phyloP scores from a whole-genome alignment of 2,797 vertebrate species.

The Dromococcyx pavoninus region DNA sequence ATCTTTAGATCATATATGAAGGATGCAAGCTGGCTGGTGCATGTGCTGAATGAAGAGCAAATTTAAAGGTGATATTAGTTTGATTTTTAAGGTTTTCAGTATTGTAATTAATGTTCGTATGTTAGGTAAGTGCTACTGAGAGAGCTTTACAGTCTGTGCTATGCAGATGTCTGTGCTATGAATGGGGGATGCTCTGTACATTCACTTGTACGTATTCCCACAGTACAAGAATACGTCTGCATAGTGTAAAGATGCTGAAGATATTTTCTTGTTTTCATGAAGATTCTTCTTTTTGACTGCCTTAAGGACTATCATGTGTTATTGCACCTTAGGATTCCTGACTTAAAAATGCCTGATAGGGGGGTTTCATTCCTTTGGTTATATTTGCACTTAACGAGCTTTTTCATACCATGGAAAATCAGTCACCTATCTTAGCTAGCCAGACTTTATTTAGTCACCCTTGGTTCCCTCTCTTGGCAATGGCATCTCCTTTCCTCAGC shows the following conservation, averaged over 20 bases:
- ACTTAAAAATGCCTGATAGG: slow-evolving; percentile 20
- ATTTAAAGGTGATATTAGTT: not conserved
- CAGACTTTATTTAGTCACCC: not conserved
- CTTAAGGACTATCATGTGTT: not conserved
- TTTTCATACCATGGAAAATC: slow-evolving; percentile 8
- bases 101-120: not conserved
- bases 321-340: slow-evolving; percentile 34
- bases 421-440: not conserved
- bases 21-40: not conserved
- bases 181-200: not conserved
- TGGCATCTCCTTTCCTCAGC: not conserved
- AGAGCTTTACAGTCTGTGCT: not conserved
- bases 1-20: not conserved
- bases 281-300: slow-evolving; percentile 43
- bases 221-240: not conserved
- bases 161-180: not conserved
- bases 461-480: not conserved
- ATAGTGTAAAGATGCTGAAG: slow-evolving; percentile 15
- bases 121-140: not conserved
- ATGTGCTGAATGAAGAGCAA: not conserved
- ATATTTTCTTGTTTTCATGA: slow-evolving; percentile 40
- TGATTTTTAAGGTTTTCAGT: not conserved
- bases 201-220: not conserved
- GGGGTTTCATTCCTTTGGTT: slow-evolving; percentile 19
- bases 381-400: slow-evolving; percentile 29